Evolutionary conservation across 1,140 invertebrate genomes (phyloP), one percentile per base, ranked within the genome.

Genomic region (Atta texana): DNA sequence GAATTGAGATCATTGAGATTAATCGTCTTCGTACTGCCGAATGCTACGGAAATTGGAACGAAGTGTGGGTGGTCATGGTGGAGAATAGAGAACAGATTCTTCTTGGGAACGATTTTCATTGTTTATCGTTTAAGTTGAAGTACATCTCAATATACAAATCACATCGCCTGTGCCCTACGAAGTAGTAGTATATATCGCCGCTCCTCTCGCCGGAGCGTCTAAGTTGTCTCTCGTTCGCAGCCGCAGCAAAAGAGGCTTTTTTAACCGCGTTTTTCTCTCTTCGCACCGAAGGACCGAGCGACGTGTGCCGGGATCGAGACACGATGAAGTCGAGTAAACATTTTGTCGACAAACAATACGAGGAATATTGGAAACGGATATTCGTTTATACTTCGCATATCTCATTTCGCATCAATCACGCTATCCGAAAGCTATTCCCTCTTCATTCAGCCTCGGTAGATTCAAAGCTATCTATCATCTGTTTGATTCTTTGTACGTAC

Each of bases 91-190:
- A 74, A 74, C 24, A 5, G 24, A 10, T 49, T 18, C 3, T 34
- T 84, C 69, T 24, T 72, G 68, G 4, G 80, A 84, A 84, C 39
- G 69, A 51, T 74, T 84, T 84, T 61, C 69, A 74, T 84, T 84
- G 4, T 84, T 84, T 61, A 74, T 49, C 28, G 69, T 84, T 74
- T 81, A 81, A 81, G 66, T 81, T 84, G 66, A 84, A 84, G 80
- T 82, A 82, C 68, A 82, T 82, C 53, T 81, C 68, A 82, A 82
- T 82, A 82, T 82, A 82, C 80, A 82, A 82, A 82, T 82, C 80
- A 74, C 68, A 74, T 82, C 68, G 55, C 55, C 39, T 74, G 68
- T 82, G 55, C 57, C 34, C 68, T 82, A 82, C 55, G 21, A 57
- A 81, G 24, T 82, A 72, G 66, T 69, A 69, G 66, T 51, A 51